Evolutionary conservation across 2,113 vertebrate genomes (phyloP).

Genomic region (Chaenogobius annularis): DNA sequence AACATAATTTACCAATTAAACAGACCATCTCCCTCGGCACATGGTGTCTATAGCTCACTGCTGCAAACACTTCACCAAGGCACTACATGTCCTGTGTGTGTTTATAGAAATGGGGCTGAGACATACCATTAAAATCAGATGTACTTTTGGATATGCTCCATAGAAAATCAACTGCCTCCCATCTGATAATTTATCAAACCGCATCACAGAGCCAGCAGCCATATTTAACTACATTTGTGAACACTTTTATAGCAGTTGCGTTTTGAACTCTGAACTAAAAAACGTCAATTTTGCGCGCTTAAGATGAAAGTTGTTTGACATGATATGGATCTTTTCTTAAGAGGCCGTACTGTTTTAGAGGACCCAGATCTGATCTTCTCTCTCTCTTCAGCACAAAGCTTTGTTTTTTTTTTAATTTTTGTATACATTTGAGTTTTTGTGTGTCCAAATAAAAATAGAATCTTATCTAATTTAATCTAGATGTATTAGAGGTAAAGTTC

Average conservation of each 20-base stretch:
- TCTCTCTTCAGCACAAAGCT: neutral
- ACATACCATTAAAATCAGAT: neutral
- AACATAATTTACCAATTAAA: conserved; percentile 1
- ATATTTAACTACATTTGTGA: neutral
- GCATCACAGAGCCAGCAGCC: neutral
- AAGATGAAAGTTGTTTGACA: neutral
- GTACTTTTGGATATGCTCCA: neutral
- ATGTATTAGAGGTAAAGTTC: neutral
- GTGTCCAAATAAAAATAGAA: neutral
- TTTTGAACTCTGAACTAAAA: neutral
- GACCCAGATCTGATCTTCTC: neutral
- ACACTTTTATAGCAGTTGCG: neutral
- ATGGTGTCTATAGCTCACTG: neutral
- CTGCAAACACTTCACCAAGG: neutral
- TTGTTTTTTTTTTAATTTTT: neutral
- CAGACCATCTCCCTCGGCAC: neutral
- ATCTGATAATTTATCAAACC: neutral
- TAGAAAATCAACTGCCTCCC: neutral
- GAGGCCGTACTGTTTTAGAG: neutral
- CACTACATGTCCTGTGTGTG: neutral
- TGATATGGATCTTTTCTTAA: neutral
- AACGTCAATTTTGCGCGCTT: neutral
- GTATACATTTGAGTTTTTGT: neutral
- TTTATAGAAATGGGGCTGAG: neutral
- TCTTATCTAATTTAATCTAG: neutral